A percentile compares a stretch with the other conserved stretches of the same genome.
phyloP scores from a whole-genome alignment of 2,888 invertebrate genomes.

The Synanthedon vespiformis region DNA sequence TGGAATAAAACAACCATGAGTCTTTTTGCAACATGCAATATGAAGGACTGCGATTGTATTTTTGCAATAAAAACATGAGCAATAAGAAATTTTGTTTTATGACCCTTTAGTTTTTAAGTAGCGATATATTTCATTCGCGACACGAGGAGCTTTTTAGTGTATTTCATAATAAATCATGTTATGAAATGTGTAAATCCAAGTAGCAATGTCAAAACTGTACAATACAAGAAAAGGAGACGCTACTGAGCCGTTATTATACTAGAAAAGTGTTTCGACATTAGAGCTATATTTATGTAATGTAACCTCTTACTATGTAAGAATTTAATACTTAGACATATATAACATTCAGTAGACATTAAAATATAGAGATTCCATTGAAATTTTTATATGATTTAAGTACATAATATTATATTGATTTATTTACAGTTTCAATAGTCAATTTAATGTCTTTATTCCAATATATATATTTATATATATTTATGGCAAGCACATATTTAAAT shows the following conservation, averaged over 20 bases:
- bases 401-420: conserved; percentile 26
- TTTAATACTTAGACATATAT: conserved; percentile 64
- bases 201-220: conserved; percentile 65
- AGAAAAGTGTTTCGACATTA: conserved; percentile 35
- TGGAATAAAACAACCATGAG: too few relatives aligned
- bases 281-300: conserved; percentile 22
- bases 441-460: background rate
- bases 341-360: conserved; percentile 67
- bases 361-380: conserved; percentile 42
- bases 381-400: conserved; percentile 26
- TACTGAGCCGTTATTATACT: conserved; percentile 54
- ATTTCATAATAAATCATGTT: conserved; percentile 5
- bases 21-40: too few relatives aligned
- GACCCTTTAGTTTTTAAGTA: too few relatives aligned
- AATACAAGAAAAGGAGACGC: conserved; percentile 20
- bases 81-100: too few relatives aligned
- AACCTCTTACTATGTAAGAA: conserved; percentile 29
- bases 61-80: too few relatives aligned
- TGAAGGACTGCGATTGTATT: too few relatives aligned
- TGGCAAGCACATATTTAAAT: background rate
- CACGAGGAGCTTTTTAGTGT: too few relatives aligned
- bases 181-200: conserved; percentile 22
- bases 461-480: too few relatives aligned
- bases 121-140: too few relatives aligned
- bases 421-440: conserved; percentile 33